Percentiles rank a stretch among this genome's conserved stretches.
These are phyloP conservation scores for Thysanoteuthis rhombus DNA, from an alignment of 2,888 invertebrate species.

Conservation along the genomic window DNA sequence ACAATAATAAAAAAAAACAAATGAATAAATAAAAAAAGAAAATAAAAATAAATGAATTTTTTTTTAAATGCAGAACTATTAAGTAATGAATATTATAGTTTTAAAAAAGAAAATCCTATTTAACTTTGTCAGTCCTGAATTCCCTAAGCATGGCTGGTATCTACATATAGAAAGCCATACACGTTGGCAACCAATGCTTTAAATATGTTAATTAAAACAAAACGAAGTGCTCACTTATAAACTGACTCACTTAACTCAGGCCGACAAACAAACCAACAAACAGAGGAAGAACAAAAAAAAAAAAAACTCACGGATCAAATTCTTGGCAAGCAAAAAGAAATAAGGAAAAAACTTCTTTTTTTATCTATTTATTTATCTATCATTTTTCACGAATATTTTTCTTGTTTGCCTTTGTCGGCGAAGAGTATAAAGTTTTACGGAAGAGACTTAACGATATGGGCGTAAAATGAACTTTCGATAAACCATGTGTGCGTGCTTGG, in stretches of 20 bases:
- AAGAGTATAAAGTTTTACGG: neutral
- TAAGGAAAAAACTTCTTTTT: neutral
- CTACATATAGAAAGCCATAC: neutral
- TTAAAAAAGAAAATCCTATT: neutral
- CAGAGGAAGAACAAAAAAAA: neutral
- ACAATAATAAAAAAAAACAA: too few relatives aligned
- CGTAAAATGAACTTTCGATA: neutral
- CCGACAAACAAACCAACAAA: neutral
- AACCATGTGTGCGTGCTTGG: neutral
- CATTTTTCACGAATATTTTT: neutral
- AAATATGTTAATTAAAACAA: constrained; percentile 12
- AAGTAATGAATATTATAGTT: neutral
- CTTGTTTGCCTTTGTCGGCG: neutral
- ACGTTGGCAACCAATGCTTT: neutral
- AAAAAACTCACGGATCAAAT: neutral
- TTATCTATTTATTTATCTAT: neutral
- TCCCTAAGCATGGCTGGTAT: neutral
- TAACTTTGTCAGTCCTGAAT: neutral
- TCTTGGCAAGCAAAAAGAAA: neutral
- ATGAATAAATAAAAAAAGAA: too few relatives aligned
- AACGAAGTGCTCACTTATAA: neutral
- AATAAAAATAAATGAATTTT: too few relatives aligned
- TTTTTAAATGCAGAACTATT: neutral
- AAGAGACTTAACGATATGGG: neutral
- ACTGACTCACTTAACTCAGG: neutral